Evolutionary conservation across 2,113 vertebrate genomes (phyloP).

Genomic region (Heterochromis multidens): DNA sequence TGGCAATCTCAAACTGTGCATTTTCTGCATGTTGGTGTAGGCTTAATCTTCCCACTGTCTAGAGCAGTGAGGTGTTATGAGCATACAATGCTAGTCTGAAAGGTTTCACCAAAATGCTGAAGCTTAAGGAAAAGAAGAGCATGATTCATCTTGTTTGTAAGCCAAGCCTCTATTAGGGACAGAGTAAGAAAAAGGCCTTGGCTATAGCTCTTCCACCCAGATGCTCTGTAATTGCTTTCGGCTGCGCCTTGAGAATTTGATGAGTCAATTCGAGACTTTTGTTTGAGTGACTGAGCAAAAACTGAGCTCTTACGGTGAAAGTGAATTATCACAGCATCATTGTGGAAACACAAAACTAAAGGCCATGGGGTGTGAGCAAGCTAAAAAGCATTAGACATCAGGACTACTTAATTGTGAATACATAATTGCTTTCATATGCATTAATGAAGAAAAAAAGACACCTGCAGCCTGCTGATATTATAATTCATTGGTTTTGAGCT

Average conservation of each 20-base stretch:
- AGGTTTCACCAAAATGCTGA: slow-evolving; percentile 61
- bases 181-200: slow-evolving; percentile 40
- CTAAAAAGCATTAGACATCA: slow-evolving; percentile 26
- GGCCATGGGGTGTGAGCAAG: not conserved
- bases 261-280: slow-evolving; percentile 63
- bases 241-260: slow-evolving; percentile 68
- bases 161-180: slow-evolving; percentile 54
- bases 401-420: slow-evolving; percentile 12
- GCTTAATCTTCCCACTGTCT: slow-evolving; percentile 53
- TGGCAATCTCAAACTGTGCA: not conserved
- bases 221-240: slow-evolving; percentile 71
- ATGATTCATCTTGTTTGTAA: slow-evolving; percentile 72
- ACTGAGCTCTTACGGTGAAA: slow-evolving; percentile 25
- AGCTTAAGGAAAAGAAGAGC: slow-evolving; percentile 58
- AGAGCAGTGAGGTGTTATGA: slow-evolving; percentile 54
- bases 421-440: slow-evolving; percentile 36
- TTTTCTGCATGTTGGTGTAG: not conserved
- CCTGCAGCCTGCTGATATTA: slow-evolving; percentile 1
- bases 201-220: slow-evolving; percentile 39
- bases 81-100: slow-evolving; percentile 37
- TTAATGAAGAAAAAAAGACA: not conserved
- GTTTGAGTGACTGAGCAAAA: slow-evolving; percentile 57
- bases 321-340: slow-evolving; percentile 48
- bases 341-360: slow-evolving; percentile 26
- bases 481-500: slow-evolving; percentile 1